A percentile compares a stretch with the other conserved stretches of the same genome.
Evolutionary conservation across 92 coral and sea anemone genomes (phyloP).

Genomic region (Phymanthus crucifer): DNA sequence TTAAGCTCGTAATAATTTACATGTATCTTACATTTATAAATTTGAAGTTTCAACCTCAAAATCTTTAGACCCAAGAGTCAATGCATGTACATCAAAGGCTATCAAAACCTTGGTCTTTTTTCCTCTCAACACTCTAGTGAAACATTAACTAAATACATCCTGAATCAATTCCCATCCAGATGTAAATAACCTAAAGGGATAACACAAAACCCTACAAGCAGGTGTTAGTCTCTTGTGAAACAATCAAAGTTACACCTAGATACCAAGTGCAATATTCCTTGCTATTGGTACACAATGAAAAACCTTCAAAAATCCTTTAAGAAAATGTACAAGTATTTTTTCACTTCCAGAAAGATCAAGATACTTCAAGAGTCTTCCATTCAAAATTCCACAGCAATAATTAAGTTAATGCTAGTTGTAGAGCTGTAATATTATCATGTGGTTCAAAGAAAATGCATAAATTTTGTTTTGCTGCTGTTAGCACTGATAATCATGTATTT

Average conservation of each 20-base stretch:
- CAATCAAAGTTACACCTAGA: neutral
- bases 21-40: neutral
- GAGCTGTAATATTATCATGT: no score
- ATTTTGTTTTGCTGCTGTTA: no score
- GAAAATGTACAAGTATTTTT: neutral
- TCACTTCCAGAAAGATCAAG: neutral
- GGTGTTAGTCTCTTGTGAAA: neutral
- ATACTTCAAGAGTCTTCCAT: neutral
- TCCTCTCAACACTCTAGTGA: conserved; percentile 14
- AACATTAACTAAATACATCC: conserved; percentile 27
- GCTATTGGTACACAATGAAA: neutral
- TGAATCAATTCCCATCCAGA: neutral
- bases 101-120: neutral
- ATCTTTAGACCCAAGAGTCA: neutral
- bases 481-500: no score
- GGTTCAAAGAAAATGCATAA: no score
- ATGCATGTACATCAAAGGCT: neutral
- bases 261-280: neutral
- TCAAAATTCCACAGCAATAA: no score
- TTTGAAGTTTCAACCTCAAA: neutral
- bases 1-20: neutral
- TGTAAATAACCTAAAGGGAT: neutral
- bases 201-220: neutral
- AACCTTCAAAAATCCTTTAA: no score
- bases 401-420: no score